These are phyloP conservation scores for Phodopus roborovskii DNA, from an alignment of 2,113 vertebrate genomes.

Conservation along the genomic window DNA sequence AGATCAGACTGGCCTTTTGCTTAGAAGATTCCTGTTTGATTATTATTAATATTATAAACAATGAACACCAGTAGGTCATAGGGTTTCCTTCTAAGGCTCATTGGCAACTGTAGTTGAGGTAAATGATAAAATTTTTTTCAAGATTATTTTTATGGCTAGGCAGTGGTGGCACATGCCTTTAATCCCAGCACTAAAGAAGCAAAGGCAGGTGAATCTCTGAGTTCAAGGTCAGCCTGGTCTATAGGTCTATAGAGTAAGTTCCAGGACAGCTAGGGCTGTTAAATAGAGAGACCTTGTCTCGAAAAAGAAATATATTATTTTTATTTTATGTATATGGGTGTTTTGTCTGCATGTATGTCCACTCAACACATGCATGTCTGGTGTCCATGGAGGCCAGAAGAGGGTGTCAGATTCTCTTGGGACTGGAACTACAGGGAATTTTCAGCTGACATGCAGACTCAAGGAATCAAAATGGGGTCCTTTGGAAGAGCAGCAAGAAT, in stretches of 20 bases:
- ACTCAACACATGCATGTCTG: not conserved
- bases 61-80: conserved; percentile 50
- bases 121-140: conserved; percentile 66
- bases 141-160: not conserved
- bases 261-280: no score
- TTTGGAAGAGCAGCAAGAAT: not conserved
- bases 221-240: no score
- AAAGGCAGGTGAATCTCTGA: no score
- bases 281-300: no score
- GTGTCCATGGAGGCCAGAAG: not conserved
- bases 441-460: not conserved
- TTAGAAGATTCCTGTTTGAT: conserved; percentile 52
- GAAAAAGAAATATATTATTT: no score
- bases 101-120: conserved; percentile 55
- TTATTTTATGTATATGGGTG: not conserved
- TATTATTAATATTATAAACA: conserved; percentile 57
- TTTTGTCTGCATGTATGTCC: not conserved
- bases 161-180: no score
- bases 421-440: not conserved
- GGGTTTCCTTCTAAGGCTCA: conserved; percentile 46
- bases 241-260: no score
- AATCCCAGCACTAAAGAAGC: no score
- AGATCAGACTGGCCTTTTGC: conserved; percentile 55
- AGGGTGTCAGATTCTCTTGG: not conserved
- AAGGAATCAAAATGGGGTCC: not conserved